Percentiles rank a stretch among this genome's conserved stretches.
phyloP scores from a whole-genome alignment of 92 coral and sea anemone genomes.

The Actinostola sp. region DNA sequence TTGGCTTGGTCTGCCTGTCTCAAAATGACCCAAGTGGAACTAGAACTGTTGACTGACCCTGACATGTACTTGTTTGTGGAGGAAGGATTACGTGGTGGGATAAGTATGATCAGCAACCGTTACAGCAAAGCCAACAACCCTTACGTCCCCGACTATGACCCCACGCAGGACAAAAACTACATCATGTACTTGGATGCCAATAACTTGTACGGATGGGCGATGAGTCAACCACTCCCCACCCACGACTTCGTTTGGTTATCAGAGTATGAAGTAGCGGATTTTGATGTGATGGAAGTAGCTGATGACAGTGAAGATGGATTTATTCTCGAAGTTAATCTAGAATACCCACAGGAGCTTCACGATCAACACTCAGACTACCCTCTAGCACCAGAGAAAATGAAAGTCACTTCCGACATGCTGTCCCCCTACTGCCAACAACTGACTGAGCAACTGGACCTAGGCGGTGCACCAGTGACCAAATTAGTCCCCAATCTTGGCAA shows the following conservation, averaged over 20 bases:
- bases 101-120: slow-evolving; percentile 34
- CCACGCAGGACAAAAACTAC: neutral
- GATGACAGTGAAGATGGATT: slow-evolving; percentile 50
- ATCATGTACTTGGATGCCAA: slow-evolving; percentile 27
- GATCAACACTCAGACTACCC: too few relatives aligned
- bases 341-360: too few relatives aligned
- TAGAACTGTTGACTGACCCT: slow-evolving; percentile 38
- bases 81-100: slow-evolving; percentile 37
- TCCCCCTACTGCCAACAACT: too few relatives aligned
- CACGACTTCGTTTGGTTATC: slow-evolving; percentile 29
- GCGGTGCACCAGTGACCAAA: too few relatives aligned
- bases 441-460: too few relatives aligned
- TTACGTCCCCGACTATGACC: slow-evolving; percentile 23
- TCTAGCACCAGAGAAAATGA: too few relatives aligned
- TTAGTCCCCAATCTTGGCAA: too few relatives aligned
- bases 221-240: slow-evolving; percentile 44
- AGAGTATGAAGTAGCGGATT: slow-evolving; percentile 15
- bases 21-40: slow-evolving; percentile 43
- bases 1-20: slow-evolving; percentile 54
- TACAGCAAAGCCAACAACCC: slow-evolving; percentile 42
- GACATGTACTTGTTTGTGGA: slow-evolving; percentile 40
- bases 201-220: slow-evolving; percentile 31
- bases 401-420: too few relatives aligned
- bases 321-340: too few relatives aligned
- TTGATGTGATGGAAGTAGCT: slow-evolving; percentile 2